phyloP scores from a whole-genome alignment of 1,140 invertebrate species.

The Lycorma delicatula region DNA sequence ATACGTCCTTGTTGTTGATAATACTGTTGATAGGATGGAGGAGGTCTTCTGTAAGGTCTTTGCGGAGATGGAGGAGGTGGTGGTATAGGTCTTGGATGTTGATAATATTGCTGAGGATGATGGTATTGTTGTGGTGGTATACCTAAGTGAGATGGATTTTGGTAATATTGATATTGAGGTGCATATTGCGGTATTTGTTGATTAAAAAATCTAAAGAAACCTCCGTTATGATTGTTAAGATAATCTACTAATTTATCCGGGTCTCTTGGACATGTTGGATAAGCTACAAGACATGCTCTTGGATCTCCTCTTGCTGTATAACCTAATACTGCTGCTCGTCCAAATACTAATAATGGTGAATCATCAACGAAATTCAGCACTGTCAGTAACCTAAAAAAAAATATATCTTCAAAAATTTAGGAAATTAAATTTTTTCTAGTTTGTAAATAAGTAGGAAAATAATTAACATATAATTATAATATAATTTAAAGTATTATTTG shows the following conservation, averaged over 20 bases:
- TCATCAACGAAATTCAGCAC: slow-evolving; percentile 38
- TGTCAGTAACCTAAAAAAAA: slow-evolving; percentile 43
- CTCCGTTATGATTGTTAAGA: slow-evolving; percentile 76
- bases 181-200: slow-evolving; percentile 24
- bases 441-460: no score
- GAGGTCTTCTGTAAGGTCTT: background rate
- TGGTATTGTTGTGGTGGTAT: background rate
- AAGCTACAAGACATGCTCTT: slow-evolving; percentile 50
- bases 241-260: slow-evolving; percentile 62
- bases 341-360: slow-evolving; percentile 58
- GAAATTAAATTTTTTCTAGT: no score
- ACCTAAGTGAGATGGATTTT: background rate
- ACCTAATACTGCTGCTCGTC: slow-evolving; percentile 60
- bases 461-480: no score
- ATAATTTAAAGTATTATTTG: no score
- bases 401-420: no score
- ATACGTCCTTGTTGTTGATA: background rate
- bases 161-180: slow-evolving; percentile 21
- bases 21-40: background rate
- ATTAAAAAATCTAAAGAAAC: slow-evolving; percentile 70
- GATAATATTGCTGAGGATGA: background rate
- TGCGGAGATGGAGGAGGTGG: slow-evolving; percentile 1
- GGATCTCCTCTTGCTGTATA: slow-evolving; percentile 53
- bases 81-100: background rate
- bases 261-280: slow-evolving; percentile 62